A percentile compares a stretch with the other conserved stretches of the same genome.
These are phyloP conservation scores for Fundulus diaphanus DNA, from an alignment of 2,797 vertebrate species.

Conservation along the genomic window DNA sequence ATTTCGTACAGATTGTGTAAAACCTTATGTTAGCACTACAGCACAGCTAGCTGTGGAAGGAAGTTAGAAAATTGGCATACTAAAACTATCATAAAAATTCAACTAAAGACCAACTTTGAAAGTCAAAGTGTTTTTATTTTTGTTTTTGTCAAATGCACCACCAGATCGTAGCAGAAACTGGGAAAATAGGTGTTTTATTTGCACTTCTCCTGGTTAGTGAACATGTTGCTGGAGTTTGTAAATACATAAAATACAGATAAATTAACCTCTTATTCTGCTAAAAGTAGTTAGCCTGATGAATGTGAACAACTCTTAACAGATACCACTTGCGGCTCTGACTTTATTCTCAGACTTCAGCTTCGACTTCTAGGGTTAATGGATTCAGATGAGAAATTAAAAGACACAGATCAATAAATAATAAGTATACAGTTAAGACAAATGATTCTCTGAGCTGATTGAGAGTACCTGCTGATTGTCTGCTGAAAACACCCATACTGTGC, in stretches of 20 bases:
- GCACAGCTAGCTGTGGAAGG: neutral
- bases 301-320: neutral
- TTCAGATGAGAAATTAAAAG: neutral
- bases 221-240: neutral
- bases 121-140: too few relatives aligned
- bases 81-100: neutral
- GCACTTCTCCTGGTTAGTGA: neutral
- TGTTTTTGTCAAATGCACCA: too few relatives aligned
- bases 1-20: neutral
- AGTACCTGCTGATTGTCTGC: constrained; percentile 62
- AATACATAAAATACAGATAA: neutral
- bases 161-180: neutral
- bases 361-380: too few relatives aligned
- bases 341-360: neutral
- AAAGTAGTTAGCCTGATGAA: neutral
- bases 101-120: too few relatives aligned
- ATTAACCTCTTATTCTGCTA: neutral
- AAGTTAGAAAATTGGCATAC: neutral
- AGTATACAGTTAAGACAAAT: constrained; percentile 25
- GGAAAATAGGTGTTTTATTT: neutral
- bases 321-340: neutral
- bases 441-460: constrained; percentile 41
- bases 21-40: neutral
- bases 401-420: neutral
- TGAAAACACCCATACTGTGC: constrained; percentile 71